A percentile compares a stretch with the other conserved stretches of the same genome.
Evolutionary conservation across 2,113 vertebrate species (phyloP).

Genomic region (Acrocephalus kingi): DNA sequence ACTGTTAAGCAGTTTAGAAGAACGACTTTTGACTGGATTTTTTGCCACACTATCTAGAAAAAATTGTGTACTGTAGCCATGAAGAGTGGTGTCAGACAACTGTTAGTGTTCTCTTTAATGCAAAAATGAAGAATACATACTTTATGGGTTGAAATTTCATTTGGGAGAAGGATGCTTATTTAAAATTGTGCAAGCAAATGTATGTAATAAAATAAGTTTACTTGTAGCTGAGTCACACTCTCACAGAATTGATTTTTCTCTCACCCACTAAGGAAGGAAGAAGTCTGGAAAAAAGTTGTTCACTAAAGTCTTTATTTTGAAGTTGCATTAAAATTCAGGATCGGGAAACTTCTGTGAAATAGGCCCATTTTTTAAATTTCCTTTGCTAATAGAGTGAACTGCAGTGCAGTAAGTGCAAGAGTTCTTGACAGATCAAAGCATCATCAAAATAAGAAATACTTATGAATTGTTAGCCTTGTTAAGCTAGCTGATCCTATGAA

Average conservation of each 20-base stretch:
- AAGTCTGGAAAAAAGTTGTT: not conserved
- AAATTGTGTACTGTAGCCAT: not conserved
- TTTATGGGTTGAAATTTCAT: not conserved
- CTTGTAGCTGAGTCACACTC: not conserved
- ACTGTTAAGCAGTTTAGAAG: not conserved
- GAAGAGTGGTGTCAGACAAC: not conserved
- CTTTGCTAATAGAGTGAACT: not conserved
- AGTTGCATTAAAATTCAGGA: not conserved
- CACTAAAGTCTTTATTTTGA: not conserved
- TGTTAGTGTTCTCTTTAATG: not conserved
- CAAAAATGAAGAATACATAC: not conserved
- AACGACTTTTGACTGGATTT: not conserved
- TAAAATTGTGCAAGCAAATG: not conserved
- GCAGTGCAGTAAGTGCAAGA: not conserved
- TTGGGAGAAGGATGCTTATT: not conserved
- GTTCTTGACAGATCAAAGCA: not conserved
- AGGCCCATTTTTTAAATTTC: rapidly evolving
- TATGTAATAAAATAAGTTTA: not conserved
- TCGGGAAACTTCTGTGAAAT: not conserved
- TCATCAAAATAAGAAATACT: not conserved
- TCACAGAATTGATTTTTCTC: not conserved
- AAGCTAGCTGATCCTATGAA: not conserved
- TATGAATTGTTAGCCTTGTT: not conserved
- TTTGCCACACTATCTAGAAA: not conserved
- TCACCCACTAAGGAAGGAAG: not conserved